A percentile compares a stretch with the other conserved stretches of the same genome.
Evolutionary conservation across 2,888 invertebrate species (phyloP).

Genomic region (Cistogaster globosa): DNA sequence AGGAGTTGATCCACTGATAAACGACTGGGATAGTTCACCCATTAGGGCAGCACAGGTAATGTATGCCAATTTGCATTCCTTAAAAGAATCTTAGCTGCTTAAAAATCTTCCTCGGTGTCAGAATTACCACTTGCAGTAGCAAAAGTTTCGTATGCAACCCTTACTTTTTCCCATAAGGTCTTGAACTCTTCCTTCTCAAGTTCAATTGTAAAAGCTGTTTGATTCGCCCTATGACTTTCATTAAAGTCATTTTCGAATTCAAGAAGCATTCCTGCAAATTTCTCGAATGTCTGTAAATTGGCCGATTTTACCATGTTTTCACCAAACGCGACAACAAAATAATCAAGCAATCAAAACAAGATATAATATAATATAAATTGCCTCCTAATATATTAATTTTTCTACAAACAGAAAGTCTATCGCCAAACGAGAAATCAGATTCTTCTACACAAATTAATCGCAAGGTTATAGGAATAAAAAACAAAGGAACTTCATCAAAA

Average conservation of each 20-base stretch:
- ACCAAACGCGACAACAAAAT: background rate
- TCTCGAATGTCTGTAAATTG: too few relatives aligned
- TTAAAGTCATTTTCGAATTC: background rate
- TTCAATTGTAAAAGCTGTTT: background rate
- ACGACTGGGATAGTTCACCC: background rate
- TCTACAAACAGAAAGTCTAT: too few relatives aligned
- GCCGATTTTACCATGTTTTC: too few relatives aligned
- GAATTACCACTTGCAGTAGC: background rate
- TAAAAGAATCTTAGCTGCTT: background rate
- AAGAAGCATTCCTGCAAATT: background rate
- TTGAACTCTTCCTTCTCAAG: background rate
- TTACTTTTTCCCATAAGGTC: background rate
- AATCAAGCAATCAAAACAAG: too few relatives aligned
- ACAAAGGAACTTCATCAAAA: too few relatives aligned
- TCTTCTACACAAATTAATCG: too few relatives aligned
- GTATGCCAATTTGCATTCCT: background rate
- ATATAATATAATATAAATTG: too few relatives aligned
- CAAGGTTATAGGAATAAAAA: too few relatives aligned
- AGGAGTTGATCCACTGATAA: background rate
- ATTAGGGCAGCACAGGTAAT: background rate
- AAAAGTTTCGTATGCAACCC: too few relatives aligned
- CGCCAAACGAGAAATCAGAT: too few relatives aligned
- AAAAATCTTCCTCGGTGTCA: background rate
- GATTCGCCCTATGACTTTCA: background rate
- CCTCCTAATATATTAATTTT: too few relatives aligned